Conservation (phyloP, 2,888 invertebrate species). For the Noctua pronuba region DNA sequence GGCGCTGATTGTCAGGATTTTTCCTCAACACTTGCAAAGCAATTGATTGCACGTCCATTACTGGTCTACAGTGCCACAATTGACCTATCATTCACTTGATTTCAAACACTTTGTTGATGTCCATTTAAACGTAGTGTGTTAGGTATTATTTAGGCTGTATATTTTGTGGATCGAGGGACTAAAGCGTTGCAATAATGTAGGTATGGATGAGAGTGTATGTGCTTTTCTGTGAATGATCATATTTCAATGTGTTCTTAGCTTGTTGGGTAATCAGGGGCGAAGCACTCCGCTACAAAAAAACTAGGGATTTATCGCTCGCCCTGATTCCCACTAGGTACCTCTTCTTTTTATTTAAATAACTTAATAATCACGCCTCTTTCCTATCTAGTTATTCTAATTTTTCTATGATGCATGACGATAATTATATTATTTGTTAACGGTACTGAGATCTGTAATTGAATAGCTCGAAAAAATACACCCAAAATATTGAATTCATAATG, state of each 20-base stretch:
- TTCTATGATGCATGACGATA: neutral
- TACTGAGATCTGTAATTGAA: conserved; percentile 23
- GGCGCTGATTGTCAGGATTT: conserved; percentile 54
- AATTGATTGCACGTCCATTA: conserved; percentile 43
- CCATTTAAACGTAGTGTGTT: conserved; percentile 27
- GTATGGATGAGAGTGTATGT: conserved; percentile 9
- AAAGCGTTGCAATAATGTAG: conserved; percentile 35
- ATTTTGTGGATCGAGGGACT: conserved; percentile 41
- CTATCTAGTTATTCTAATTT: neutral
- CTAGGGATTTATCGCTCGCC: conserved; percentile 12
- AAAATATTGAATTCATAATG: neutral
- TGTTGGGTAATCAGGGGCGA: neutral
- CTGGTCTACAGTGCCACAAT: conserved; percentile 36
- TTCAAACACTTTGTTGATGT: conserved; percentile 36
- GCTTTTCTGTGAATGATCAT: neutral
- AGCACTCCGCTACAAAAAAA: conserved; percentile 18
- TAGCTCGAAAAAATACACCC: neutral
- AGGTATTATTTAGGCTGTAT: conserved; percentile 47
- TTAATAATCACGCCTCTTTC: neutral
- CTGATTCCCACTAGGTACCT: neutral
- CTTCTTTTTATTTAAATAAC: neutral
- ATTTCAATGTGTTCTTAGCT: neutral
- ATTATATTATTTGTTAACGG: neutral
- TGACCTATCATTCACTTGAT: conserved; percentile 43
- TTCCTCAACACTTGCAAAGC: conserved; percentile 49